Percentiles rank a stretch among this genome's conserved stretches.
Conservation (phyloP, 2,797 vertebrate genomes). For the Cryptoprocta ferox region DNA sequence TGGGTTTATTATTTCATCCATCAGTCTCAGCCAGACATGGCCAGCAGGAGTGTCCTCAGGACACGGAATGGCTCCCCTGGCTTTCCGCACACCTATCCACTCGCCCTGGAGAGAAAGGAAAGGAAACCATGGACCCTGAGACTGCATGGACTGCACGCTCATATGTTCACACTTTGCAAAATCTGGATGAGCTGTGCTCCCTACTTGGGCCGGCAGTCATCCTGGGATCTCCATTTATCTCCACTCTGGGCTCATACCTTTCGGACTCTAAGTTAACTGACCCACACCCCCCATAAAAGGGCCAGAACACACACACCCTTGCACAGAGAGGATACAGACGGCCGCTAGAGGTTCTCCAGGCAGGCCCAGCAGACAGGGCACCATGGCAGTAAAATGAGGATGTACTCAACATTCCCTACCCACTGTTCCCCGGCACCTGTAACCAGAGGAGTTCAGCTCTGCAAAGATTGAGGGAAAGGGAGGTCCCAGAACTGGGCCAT, state of each 20-base stretch:
- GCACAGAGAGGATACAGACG: accelerated
- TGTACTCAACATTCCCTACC: no score
- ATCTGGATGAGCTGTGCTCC: background rate
- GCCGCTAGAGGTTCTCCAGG: no score
- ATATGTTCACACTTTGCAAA: background rate
- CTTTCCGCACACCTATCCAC: background rate
- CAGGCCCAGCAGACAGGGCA: background rate
- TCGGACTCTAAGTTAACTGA: background rate
- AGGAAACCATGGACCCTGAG: accelerated
- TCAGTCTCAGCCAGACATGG: background rate
- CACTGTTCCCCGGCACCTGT: background rate
- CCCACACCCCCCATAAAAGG: background rate
- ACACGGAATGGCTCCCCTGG: accelerated
- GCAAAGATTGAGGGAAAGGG: background rate
- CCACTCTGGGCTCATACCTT: background rate
- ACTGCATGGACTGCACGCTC: accelerated
- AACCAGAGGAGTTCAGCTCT: background rate
- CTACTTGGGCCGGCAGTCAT: background rate
- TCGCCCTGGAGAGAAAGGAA: background rate
- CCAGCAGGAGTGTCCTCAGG: background rate
- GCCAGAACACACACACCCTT: background rate
- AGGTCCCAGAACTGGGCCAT: accelerated
- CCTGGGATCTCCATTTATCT: background rate
- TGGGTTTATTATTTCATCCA: background rate
- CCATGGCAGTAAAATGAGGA: background rate